Conservation (phyloP, 1,140 invertebrate genomes). For the Trichogramma pretiosum region DNA sequence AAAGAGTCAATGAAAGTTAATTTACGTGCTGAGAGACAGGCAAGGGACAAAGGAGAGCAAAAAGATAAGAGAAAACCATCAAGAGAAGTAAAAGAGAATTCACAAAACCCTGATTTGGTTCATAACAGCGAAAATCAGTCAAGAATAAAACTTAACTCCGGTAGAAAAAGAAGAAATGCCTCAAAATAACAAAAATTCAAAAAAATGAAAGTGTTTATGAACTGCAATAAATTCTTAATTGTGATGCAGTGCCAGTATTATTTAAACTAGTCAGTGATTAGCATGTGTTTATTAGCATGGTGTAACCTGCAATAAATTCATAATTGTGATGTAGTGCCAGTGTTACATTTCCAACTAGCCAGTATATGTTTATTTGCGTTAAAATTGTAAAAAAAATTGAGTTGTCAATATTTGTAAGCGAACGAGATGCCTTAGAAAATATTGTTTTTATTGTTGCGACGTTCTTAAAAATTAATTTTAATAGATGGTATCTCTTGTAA, state of each 20-base stretch:
- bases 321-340: not conserved
- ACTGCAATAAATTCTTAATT: too few species aligned
- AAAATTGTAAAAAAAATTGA: too few species aligned
- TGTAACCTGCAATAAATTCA: slow-evolving; percentile 47
- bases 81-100: slow-evolving; percentile 64
- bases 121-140: slow-evolving; percentile 27
- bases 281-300: too few species aligned
- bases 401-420: too few species aligned
- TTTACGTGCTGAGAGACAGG: slow-evolving; percentile 76
- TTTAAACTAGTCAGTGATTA: too few species aligned
- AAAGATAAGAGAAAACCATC: slow-evolving; percentile 74
- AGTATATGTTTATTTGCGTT: slow-evolving; percentile 5
- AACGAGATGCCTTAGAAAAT: too few species aligned
- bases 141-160: slow-evolving; percentile 51
- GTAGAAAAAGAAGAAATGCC: slow-evolving; percentile 58
- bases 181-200: slow-evolving; percentile 55
- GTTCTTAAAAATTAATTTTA: too few species aligned
- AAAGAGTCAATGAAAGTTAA: slow-evolving; percentile 70
- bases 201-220: slow-evolving; percentile 56
- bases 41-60: slow-evolving; percentile 75
- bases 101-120: slow-evolving; percentile 24
- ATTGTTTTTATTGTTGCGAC: too few species aligned
- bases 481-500: too few species aligned
- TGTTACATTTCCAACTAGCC: slow-evolving; percentile 2
- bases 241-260: too few species aligned